Percentiles rank a stretch among this genome's conserved stretches.
phyloP scores from a whole-genome alignment of 2,797 vertebrate genomes.

The Danionella dracula region DNA sequence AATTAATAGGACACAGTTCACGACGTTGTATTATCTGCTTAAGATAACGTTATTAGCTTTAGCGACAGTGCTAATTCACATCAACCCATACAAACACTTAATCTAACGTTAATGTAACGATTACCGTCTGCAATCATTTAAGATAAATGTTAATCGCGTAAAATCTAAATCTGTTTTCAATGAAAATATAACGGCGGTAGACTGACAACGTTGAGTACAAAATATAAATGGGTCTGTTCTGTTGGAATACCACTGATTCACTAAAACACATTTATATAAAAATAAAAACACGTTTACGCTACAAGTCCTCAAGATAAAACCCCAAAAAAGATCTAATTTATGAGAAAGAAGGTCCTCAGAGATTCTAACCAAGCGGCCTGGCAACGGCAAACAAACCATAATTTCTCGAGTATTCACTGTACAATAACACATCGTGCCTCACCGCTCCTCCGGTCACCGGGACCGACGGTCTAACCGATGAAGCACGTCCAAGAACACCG shows the following conservation, averaged over 20 bases:
- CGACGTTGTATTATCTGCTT: too few relatives aligned
- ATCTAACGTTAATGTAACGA: not conserved
- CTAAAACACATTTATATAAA: too few relatives aligned
- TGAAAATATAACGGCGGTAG: not conserved
- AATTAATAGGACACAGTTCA: too few relatives aligned
- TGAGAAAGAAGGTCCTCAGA: conserved; percentile 21
- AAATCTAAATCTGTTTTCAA: not conserved
- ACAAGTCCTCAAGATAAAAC: too few relatives aligned
- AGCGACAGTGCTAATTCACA: not conserved
- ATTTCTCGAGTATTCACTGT: not conserved
- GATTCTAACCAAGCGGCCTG: conserved; percentile 46
- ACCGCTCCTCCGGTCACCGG: not conserved
- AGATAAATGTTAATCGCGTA: not conserved
- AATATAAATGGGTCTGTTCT: too few relatives aligned
- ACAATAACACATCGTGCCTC: not conserved
- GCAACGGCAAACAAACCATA: conserved; percentile 49
- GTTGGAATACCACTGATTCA: not conserved
- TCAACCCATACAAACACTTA: not conserved
- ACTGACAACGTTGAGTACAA: not conserved
- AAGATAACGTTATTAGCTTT: not conserved
- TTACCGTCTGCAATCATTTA: not conserved
- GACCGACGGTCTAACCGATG: not conserved
- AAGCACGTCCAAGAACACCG: not conserved
- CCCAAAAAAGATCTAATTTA: not conserved
- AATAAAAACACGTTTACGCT: too few relatives aligned